These are phyloP conservation scores for Loris lydekkerianus DNA, from an alignment of 2,797 vertebrate genomes.

Conservation along the genomic window DNA sequence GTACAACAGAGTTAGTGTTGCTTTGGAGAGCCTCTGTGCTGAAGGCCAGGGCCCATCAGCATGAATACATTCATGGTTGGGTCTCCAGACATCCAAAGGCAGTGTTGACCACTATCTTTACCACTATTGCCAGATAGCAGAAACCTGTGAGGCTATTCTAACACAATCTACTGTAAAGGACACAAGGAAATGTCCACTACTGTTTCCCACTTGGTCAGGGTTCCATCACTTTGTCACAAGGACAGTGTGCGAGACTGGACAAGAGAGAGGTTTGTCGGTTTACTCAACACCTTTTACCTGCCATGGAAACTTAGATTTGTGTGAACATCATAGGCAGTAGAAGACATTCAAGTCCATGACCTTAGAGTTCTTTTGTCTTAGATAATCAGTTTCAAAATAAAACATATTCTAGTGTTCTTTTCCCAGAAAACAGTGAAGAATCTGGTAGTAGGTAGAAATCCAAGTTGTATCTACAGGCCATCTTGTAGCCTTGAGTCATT, in stretches of 20 bases:
- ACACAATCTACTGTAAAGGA: background rate
- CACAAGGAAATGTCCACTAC: background rate
- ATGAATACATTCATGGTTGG: background rate
- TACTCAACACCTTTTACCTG: background rate
- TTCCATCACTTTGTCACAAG: background rate
- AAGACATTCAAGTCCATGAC: background rate
- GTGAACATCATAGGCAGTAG: background rate
- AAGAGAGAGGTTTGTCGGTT: background rate
- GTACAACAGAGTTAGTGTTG: background rate
- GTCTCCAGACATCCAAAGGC: background rate
- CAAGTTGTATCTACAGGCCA: background rate
- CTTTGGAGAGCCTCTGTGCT: slow-evolving; percentile 3
- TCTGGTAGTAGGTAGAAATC: background rate
- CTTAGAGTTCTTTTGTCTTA: background rate
- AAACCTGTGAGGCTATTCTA: background rate
- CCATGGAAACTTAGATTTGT: background rate
- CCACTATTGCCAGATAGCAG: background rate
- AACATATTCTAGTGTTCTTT: background rate
- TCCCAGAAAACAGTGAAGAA: background rate
- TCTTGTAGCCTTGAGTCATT: background rate
- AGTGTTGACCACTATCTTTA: background rate
- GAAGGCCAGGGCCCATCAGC: background rate
- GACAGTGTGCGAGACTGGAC: background rate
- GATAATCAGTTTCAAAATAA: background rate
- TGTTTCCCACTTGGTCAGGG: background rate